A percentile compares a stretch with the other conserved stretches of the same genome.
phyloP scores from a whole-genome alignment of 2,113 vertebrate species.

The Mesembrinibis cayennensis region DNA sequence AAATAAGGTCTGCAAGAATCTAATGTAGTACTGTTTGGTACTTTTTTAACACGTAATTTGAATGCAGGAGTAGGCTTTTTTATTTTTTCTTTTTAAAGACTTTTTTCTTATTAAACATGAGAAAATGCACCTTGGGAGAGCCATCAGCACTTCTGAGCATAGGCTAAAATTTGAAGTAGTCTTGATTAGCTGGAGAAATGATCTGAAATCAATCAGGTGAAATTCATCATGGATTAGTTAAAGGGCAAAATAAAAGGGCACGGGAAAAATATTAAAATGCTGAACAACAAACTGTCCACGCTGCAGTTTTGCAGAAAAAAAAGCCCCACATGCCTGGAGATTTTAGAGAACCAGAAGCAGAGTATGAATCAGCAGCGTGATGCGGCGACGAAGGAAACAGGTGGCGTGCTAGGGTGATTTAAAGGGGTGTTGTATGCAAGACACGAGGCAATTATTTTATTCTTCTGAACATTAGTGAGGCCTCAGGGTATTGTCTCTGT shows the following conservation, averaged over 20 bases:
- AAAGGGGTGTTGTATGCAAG: not conserved
- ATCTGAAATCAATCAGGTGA: not conserved
- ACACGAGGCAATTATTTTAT: not conserved
- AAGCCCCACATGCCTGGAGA: accelerated
- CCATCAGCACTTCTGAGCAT: not conserved
- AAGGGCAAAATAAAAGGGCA: not conserved
- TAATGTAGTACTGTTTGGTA: not conserved
- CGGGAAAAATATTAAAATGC: not conserved
- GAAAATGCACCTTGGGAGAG: not conserved
- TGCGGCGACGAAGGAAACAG: not conserved
- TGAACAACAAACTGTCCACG: not conserved
- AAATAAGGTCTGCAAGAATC: not conserved
- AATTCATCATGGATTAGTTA: not conserved
- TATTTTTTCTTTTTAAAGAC: no score
- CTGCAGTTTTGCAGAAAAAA: not conserved
- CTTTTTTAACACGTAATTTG: not conserved
- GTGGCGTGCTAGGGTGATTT: accelerated
- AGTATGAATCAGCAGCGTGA: not conserved
- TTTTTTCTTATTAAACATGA: not conserved
- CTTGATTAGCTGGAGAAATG: not conserved
- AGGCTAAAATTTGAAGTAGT: not conserved
- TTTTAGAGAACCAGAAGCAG: not conserved
- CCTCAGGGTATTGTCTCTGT: not conserved
- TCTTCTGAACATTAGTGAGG: not conserved
- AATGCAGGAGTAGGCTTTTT: not conserved